Base-by-base conservation (phyloP, 2,888 invertebrate genomes). In the Stomorhina lunata region DNA sequence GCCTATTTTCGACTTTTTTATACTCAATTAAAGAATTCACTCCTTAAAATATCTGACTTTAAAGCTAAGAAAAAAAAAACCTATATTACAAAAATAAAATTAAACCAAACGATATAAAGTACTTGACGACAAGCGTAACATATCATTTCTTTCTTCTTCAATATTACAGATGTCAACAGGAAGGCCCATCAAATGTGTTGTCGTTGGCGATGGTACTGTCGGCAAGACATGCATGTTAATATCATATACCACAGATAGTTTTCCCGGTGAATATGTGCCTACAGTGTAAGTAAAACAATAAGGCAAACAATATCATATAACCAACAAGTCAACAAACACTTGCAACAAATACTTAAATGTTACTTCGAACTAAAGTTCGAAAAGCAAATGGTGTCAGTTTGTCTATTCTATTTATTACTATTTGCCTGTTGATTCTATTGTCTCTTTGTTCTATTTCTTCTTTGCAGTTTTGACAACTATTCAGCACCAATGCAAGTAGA, bases 401-500 rank as follows among this genome's bases (percentile, higher is more conserved):
- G 7, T 50, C 32, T 29, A 12, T 43, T 25, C 9, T 10, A 25
- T 63, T 57, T 43, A 12, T 77, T 25, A n/a, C n/a, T n/a, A n/a
- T n/a, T n/a, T n/a, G n/a, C n/a, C n/a, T n/a, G n/a, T n/a, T n/a
- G n/a, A n/a, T n/a, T n/a, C n/a, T n/a, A n/a, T n/a, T n/a, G n/a
- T n/a, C n/a, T n/a, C n/a, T n/a, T n/a, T n/a, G n/a, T n/a, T 25
- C 25, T 27, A 15, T 71, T 57, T 32, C 17, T 43, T 69, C 43
- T 53, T 48, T 61, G 15, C 69, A 88, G 99, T 88, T 99, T 99
- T 92, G 99, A 99, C 92, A 99, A 99, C 92, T 99, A 99, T 91
- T 99, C 99, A 53, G 98, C 99, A 59, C 98, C 98, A 59, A 98
- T 99, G 97, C 98, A 98, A 87, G 98, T 99, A 79, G 99, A 99